Evolutionary conservation across 2,797 vertebrate species (phyloP), one percentile per base, ranked within the genome.

Genomic region (Momotus momota): DNA sequence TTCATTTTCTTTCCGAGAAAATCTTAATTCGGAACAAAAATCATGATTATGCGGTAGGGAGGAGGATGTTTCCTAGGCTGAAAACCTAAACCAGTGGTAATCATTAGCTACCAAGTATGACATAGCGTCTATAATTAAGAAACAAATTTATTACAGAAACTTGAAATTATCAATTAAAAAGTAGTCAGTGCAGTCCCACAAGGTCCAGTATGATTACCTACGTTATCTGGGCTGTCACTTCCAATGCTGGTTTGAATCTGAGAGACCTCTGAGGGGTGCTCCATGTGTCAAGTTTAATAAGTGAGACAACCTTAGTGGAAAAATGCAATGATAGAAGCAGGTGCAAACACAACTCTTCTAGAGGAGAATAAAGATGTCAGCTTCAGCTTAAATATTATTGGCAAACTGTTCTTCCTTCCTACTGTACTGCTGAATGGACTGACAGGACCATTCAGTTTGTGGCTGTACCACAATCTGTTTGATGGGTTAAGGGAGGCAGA

Each of bases 191-290:
- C 61, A 92, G 97, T 98, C 98, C 98, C 98, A 97, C 93, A 97
- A 98, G 98, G 98, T 98, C 98, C 94, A 87, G 94, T 66, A 97
- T 97, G 98, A 99, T 98, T 99, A 99, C 98, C 98, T 98, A 94
- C 95, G 96, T 98, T 98, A 99, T 98, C 98, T 97, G 97, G 98
- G 97, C 98, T 98, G 98, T 99, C 98, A 98, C 98, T 98, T 98
- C 98, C 98, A 98, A 99, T 98, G 98, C 97, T 97, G 97, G 93
- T 96, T 83, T 91, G 97, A 98, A 97, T 96, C 98, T 98, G 98
- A 98, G 95, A 93, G 96, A 97, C 97, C 98, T 98, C 98, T 86
- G 97, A 98, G 97, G 98, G 98, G 97, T 96, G 97, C 98, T 98
- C 97, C 43, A 85, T 96, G 98, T 98, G 98, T 99, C 99, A 98